Conservation (phyloP, 2,113 vertebrate species). For the Pogona vitticeps region DNA sequence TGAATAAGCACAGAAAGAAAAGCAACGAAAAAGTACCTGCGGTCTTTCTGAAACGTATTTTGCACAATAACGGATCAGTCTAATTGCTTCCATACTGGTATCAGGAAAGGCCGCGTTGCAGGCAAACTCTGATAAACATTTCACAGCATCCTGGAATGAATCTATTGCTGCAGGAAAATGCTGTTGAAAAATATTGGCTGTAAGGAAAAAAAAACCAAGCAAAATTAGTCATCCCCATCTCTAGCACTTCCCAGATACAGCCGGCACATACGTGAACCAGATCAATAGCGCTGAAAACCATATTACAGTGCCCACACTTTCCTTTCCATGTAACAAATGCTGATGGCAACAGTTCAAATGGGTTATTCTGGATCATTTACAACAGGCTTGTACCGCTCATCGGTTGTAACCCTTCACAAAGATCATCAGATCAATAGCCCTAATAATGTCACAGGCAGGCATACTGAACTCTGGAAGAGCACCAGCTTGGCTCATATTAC, state of each 20-base stretch:
- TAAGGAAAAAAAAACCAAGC: slow-evolving; percentile 33
- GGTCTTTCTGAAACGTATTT: slow-evolving; percentile 94
- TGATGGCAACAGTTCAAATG: not conserved
- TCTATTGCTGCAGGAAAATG: slow-evolving; percentile 97
- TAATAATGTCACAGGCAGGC: not conserved
- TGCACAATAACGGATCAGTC: slow-evolving; percentile 94
- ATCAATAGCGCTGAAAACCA: not conserved
- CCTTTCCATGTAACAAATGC: not conserved
- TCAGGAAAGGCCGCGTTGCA: slow-evolving; percentile 95
- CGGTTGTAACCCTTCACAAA: not conserved
- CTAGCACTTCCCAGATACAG: not conserved
- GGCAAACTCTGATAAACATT: slow-evolving; percentile 97
- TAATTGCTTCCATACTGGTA: slow-evolving; percentile 97
- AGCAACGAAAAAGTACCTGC: slow-evolving; percentile 76
- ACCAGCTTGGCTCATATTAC: not conserved
- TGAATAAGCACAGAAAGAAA: not conserved
- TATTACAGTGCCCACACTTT: not conserved
- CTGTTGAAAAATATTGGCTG: slow-evolving; percentile 92
- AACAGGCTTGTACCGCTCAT: not conserved
- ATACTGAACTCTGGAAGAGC: too few species aligned
- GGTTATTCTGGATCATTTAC: not conserved
- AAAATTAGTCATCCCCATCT: not conserved
- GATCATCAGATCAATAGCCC: not conserved
- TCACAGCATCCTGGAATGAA: slow-evolving; percentile 97
- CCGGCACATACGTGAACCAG: not conserved